Evolutionary conservation across 2,888 invertebrate species (phyloP).

Genomic region (Clistopyga incitator): DNA sequence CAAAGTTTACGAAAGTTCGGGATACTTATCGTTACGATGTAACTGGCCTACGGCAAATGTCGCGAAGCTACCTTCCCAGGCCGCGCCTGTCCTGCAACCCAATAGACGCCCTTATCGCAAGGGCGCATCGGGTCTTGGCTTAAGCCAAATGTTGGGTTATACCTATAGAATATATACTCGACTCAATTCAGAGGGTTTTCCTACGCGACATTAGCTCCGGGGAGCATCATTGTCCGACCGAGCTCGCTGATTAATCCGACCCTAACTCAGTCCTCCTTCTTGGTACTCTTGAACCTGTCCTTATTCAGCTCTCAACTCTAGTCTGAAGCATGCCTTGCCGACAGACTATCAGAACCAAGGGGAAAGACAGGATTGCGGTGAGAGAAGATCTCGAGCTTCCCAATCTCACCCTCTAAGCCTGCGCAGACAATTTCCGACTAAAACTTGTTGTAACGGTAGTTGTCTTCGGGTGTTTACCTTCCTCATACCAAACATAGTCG

Average conservation of each 20-base stretch:
- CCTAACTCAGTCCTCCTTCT: constrained; percentile 9
- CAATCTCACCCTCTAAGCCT: constrained; percentile 2
- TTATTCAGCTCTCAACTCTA: not conserved
- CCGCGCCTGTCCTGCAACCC: not conserved
- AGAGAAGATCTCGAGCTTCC: not conserved
- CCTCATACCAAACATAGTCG: not conserved
- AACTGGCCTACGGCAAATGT: constrained; percentile 28
- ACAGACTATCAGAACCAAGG: not conserved
- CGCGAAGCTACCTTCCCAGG: not conserved
- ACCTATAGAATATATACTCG: constrained; percentile 6
- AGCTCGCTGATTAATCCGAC: constrained; percentile 22
- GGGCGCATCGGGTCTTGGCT: constrained; percentile 8
- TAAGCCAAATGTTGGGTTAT: not conserved
- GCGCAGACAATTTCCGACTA: constrained; percentile 14
- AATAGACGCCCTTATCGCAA: constrained; percentile 18
- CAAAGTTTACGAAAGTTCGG: constrained; percentile 14
- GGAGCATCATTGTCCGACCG: constrained; percentile 17
- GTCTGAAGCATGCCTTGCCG: not conserved
- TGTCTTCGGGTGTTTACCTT: constrained; percentile 11
- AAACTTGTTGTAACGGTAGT: constrained; percentile 19
- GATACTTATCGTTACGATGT: constrained; percentile 20
- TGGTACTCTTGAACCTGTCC: not conserved
- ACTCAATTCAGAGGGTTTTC: constrained; percentile 16
- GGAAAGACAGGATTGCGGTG: not conserved
- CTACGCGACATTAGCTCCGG: constrained; percentile 17